A percentile compares a stretch with the other conserved stretches of the same genome.
Evolutionary conservation across 2,797 vertebrate species (phyloP).

Genomic region (Ceryle rudis): DNA sequence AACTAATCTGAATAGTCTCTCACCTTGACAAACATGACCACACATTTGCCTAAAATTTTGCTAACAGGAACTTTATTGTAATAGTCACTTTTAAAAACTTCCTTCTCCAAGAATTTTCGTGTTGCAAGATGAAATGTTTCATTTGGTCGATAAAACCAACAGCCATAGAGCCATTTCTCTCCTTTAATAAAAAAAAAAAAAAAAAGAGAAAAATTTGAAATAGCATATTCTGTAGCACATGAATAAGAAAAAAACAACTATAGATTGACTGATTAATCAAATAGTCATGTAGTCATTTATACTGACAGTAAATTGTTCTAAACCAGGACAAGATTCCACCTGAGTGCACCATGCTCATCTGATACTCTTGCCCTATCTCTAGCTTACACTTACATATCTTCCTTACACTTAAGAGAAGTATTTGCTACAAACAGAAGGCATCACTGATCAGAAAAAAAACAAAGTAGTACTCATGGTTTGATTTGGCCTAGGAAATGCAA

Average conservation of each 20-base stretch:
- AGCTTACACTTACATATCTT: not conserved
- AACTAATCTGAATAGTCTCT: conserved; percentile 49
- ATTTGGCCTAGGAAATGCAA: not conserved
- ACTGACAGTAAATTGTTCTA: not conserved
- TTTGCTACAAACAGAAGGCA: not conserved
- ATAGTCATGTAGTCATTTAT: not conserved
- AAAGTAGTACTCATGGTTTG: not conserved
- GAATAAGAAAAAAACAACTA: not conserved
- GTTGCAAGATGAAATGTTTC: conserved; percentile 98
- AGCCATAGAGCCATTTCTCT: conserved; percentile 97
- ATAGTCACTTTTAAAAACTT: conserved; percentile 99
- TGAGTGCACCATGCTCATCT: not conserved
- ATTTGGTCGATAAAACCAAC: conserved; percentile 98
- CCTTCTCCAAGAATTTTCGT: conserved; percentile 97
- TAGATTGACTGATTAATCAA: not conserved
- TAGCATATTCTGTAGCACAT: not conserved
- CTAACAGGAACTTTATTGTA: conserved; percentile 97
- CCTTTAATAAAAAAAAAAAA: conserved; percentile 75
- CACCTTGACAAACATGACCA: conserved; percentile 99
- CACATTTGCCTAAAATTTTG: conserved; percentile 98
- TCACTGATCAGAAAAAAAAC: not conserved
- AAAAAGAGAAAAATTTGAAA: not conserved
- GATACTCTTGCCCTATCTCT: not conserved
- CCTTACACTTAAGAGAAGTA: not conserved
- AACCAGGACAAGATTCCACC: not conserved